phyloP scores from a whole-genome alignment of 2,797 vertebrate genomes.

The Rhinogobio ventralis region DNA sequence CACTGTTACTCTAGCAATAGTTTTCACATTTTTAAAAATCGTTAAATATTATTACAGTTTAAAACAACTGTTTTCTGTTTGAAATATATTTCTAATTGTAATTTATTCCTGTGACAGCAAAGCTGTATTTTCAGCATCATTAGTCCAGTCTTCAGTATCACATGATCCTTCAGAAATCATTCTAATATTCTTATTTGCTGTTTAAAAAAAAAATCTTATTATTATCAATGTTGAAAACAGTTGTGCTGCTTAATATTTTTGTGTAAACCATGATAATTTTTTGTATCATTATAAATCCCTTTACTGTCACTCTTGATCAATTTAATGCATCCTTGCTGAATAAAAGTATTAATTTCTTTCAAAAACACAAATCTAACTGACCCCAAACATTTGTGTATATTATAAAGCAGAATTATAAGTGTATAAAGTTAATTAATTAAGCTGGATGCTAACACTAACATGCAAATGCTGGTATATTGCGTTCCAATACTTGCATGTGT shows the following conservation, averaged over 20 bases:
- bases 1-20: no score
- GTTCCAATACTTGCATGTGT: background rate
- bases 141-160: background rate
- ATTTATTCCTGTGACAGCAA: background rate
- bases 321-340: background rate
- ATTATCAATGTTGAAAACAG: background rate
- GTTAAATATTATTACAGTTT: background rate
- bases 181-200: background rate
- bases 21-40: background rate
- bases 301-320: background rate
- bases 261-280: no score
- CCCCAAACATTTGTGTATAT: background rate
- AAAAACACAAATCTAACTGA: background rate
- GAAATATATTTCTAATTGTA: background rate
- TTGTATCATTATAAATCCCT: no score
- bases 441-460: background rate
- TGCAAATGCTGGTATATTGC: background rate
- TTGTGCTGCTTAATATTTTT: no score
- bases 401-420: background rate
- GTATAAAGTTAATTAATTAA: background rate
- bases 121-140: background rate
- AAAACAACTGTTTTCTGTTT: no score
- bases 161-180: background rate
- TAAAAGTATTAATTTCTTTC: background rate
- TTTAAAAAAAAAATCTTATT: background rate